These are phyloP conservation scores for Mythimna loreyi DNA, from an alignment of 2,888 invertebrate genomes.

Conservation along the genomic window DNA sequence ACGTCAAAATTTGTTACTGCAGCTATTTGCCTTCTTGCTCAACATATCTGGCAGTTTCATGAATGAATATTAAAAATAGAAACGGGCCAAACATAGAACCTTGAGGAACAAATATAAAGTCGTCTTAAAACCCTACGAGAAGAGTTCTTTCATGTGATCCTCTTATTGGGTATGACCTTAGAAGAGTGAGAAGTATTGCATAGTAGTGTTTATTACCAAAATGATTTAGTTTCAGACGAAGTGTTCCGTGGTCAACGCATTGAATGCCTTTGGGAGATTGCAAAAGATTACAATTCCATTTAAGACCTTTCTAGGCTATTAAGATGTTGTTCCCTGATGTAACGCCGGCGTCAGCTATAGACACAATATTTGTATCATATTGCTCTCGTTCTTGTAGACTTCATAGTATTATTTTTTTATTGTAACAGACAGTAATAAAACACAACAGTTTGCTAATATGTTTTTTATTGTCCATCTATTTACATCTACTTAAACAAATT, in stretches of 20 bases:
- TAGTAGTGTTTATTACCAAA: not conserved
- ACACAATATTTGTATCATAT: not conserved
- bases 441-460: constrained; percentile 53
- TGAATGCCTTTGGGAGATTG: not conserved
- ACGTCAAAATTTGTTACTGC: no score
- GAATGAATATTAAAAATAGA: not conserved
- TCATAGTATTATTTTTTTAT: constrained; percentile 7
- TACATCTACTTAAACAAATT: constrained; percentile 76
- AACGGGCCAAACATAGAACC: not conserved
- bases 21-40: not conserved
- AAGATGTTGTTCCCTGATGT: not conserved
- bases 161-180: not conserved
- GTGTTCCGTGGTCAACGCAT: not conserved
- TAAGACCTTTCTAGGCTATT: not conserved
- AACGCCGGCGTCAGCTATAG: not conserved
- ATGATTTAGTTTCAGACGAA: not conserved
- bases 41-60: not conserved
- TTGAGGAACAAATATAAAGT: not conserved
- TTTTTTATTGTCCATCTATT: constrained; percentile 78
- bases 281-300: not conserved
- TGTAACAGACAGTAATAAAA: constrained; percentile 45
- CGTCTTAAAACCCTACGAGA: not conserved
- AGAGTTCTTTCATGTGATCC: not conserved
- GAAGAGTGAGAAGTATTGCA: not conserved
- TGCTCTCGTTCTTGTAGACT: not conserved